phyloP scores from a whole-genome alignment of 64 coral and sea anemone genomes.

The Montipora foliosa region DNA sequence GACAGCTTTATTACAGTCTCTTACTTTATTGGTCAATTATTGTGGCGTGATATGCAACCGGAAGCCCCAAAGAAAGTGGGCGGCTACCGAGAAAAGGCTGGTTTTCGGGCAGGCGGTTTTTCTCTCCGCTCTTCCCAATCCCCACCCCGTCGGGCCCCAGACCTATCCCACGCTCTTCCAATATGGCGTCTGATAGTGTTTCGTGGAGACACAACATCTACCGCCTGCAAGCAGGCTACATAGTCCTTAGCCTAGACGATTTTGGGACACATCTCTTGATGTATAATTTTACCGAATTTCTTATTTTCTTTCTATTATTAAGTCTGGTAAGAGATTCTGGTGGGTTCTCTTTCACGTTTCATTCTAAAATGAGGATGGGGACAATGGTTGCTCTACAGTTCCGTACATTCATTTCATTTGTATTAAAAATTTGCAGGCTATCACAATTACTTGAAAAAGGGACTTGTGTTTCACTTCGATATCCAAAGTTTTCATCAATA shows the following conservation, averaged over 20 bases:
- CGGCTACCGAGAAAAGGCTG: too few species aligned
- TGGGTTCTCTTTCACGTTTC: conserved; percentile 35
- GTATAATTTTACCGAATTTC: conserved; percentile 6
- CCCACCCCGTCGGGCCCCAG: too few species aligned
- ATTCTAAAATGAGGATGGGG: conserved; percentile 36
- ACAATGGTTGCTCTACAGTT: conserved; percentile 11
- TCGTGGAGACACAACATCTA: neutral
- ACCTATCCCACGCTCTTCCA: too few species aligned
- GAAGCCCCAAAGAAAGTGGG: too few species aligned
- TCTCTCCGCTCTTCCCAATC: too few species aligned
- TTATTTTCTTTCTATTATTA: conserved; percentile 9
- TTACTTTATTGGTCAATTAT: too few species aligned
- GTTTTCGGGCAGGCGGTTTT: too few species aligned
- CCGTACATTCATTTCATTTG: conserved; percentile 19
- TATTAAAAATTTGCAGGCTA: neutral
- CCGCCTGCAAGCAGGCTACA: neutral
- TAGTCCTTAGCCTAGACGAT: neutral
- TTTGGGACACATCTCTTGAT: conserved; percentile 30
- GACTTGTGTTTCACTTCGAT: neutral
- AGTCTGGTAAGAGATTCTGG: conserved; percentile 49
- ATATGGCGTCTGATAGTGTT: too few species aligned
- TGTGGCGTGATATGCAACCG: too few species aligned
- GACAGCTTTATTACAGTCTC: too few species aligned
- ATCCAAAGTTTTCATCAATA: neutral
- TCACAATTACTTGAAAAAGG: neutral